These are phyloP conservation scores for Malachius bipustulatus DNA, from an alignment of 2,888 invertebrate species.

Conservation along the genomic window DNA sequence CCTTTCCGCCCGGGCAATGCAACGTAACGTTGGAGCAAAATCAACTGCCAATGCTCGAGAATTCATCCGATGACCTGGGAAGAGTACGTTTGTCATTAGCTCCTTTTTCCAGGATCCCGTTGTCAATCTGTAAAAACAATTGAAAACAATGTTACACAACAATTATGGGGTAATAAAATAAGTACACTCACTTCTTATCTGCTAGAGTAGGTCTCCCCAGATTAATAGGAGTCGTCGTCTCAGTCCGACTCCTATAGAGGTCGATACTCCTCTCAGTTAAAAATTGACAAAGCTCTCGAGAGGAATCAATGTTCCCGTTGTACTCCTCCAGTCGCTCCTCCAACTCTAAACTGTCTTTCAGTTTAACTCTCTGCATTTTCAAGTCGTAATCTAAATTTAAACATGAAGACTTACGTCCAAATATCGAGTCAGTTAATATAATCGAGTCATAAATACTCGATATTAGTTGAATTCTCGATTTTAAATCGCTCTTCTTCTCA, in stretches of 20 bases:
- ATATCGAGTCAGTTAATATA: conserved; percentile 24
- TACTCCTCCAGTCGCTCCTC: conserved; percentile 29
- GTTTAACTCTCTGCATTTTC: conserved; percentile 24
- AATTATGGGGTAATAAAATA: no score
- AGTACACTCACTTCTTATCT: no score
- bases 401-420: conserved; percentile 18
- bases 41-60: no score
- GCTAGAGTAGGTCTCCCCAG: conserved; percentile 25
- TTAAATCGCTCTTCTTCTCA: background rate
- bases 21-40: no score
- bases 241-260: conserved; percentile 14
- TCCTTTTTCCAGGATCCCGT: no score
- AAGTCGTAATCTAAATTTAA: conserved; percentile 27
- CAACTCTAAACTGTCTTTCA: conserved; percentile 35
- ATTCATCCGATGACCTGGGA: no score
- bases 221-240: conserved; percentile 16
- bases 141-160: no score
- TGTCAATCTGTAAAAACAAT: no score
- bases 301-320: conserved; percentile 22
- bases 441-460: conserved; percentile 22
- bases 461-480: no score
- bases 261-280: conserved; percentile 23
- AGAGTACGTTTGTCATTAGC: no score
- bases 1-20: no score
- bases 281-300: conserved; percentile 31